A percentile compares a stretch with the other conserved stretches of the same genome.
These are phyloP conservation scores for Orussus abietinus DNA, from an alignment of 1,140 invertebrate species.

Conservation along the genomic window DNA sequence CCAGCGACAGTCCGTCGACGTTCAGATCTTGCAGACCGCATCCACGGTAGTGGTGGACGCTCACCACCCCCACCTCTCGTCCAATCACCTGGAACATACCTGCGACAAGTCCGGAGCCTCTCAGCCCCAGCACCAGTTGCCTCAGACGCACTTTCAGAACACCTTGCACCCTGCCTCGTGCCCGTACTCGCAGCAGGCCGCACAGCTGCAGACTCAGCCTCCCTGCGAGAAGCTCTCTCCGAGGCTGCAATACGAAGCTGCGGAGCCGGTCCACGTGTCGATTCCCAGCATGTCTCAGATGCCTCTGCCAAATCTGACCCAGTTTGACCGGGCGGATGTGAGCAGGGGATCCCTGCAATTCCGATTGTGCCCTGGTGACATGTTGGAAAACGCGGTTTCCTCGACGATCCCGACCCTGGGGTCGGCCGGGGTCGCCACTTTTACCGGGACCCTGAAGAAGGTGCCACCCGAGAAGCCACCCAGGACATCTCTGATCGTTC, in stretches of 20 bases:
- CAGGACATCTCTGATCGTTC: slow-evolving; percentile 48
- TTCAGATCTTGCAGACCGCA: too few species aligned
- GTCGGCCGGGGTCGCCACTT: slow-evolving; percentile 17
- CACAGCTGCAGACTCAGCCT: slow-evolving; percentile 29
- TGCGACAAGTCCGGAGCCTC: too few species aligned
- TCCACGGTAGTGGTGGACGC: too few species aligned
- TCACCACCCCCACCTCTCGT: too few species aligned
- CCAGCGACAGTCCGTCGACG: too few species aligned
- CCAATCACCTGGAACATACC: too few species aligned
- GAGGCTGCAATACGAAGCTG: slow-evolving; percentile 32
- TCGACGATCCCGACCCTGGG: not conserved
- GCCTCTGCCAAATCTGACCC: slow-evolving; percentile 39
- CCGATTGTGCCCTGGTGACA: slow-evolving; percentile 35
- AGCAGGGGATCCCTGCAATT: slow-evolving; percentile 32
- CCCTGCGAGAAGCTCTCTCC: slow-evolving; percentile 41
- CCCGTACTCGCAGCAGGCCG: too few species aligned
- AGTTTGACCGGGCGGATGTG: slow-evolving; percentile 41
- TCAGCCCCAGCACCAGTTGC: slow-evolving; percentile 10
- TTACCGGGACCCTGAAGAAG: slow-evolving; percentile 49
- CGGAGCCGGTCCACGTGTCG: slow-evolving; percentile 28
- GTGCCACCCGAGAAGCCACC: slow-evolving; percentile 51
- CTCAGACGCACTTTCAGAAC: slow-evolving; percentile 14
- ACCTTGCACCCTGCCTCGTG: too few species aligned
- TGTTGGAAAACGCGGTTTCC: slow-evolving; percentile 26
- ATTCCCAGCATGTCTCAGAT: slow-evolving; percentile 46